phyloP scores from a whole-genome alignment of 2,797 vertebrate species.

The Myotis pilosus region DNA sequence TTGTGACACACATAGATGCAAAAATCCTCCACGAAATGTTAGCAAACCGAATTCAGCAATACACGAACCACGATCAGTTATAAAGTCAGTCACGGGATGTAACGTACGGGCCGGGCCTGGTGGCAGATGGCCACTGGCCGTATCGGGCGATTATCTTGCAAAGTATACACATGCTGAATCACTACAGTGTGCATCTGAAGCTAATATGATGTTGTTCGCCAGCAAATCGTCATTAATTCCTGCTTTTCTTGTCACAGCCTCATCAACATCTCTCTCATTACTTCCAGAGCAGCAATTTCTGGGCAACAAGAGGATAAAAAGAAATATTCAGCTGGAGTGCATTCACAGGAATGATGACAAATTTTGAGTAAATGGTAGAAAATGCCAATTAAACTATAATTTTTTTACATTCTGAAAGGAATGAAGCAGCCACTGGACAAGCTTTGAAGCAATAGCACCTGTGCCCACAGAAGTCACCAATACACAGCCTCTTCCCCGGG shows the following conservation, averaged over 20 bases:
- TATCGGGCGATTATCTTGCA: background rate
- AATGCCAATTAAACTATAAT: constrained; percentile 43
- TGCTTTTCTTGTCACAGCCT: background rate
- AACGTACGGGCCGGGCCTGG: background rate
- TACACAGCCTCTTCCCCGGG: background rate
- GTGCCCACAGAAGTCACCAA: background rate
- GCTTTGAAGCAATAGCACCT: background rate
- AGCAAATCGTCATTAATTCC: background rate
- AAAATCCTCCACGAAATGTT: background rate
- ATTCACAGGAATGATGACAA: background rate
- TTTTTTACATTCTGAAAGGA: constrained; percentile 50
- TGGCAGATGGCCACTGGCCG: no score
- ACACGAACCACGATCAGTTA: background rate
- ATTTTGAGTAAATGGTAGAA: background rate
- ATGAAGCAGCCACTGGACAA: background rate
- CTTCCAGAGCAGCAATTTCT: constrained; percentile 27
- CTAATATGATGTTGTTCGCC: background rate
- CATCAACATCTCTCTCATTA: background rate
- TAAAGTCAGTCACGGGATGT: background rate
- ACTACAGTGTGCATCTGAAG: no score
- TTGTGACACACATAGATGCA: background rate
- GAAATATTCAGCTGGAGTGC: background rate
- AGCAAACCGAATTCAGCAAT: background rate
- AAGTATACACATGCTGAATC: background rate
- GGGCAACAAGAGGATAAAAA: background rate